These are phyloP conservation scores for Alcis repandata DNA, from an alignment of 2,888 invertebrate species.

Conservation along the genomic window DNA sequence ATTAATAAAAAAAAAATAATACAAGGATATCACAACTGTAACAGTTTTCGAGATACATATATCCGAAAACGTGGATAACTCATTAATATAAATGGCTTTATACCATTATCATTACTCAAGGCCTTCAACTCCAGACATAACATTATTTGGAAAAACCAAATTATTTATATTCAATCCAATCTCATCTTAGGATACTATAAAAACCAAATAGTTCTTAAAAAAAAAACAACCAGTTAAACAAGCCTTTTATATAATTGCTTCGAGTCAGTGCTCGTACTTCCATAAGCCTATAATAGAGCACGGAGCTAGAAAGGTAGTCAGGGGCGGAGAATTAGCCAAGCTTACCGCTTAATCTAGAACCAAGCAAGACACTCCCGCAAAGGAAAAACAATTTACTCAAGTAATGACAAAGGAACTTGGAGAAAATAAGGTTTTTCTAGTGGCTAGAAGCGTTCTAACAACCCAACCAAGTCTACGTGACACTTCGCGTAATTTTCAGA, in stretches of 20 bases:
- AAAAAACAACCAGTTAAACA: constrained; percentile 3
- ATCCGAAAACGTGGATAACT: too few species aligned
- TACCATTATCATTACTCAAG: background rate
- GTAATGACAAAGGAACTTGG: constrained; percentile 71
- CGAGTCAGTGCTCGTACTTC: constrained; percentile 43
- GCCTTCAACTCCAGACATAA: background rate
- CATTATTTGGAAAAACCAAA: background rate
- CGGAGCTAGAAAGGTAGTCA: constrained; percentile 47
- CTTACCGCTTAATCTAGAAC: constrained; percentile 73
- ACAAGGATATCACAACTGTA: too few species aligned
- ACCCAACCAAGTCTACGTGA: constrained; percentile 37
- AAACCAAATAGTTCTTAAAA: background rate
- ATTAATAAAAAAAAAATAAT: too few species aligned
- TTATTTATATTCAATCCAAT: too few species aligned
- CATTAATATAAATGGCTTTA: background rate
- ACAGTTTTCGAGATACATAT: too few species aligned
- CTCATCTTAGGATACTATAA: too few species aligned
- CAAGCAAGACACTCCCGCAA: constrained; percentile 62
- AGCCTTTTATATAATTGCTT: constrained; percentile 38
- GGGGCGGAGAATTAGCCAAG: constrained; percentile 60
- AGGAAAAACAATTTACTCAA: constrained; percentile 75
- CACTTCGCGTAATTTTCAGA: constrained; percentile 48
- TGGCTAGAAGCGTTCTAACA: constrained; percentile 50
- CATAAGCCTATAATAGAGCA: constrained; percentile 55
- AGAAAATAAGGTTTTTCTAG: constrained; percentile 65